Evolutionary conservation across 2,113 vertebrate genomes (phyloP), one percentile per base, ranked within the genome.

Genomic region (Chauna torquata): DNA sequence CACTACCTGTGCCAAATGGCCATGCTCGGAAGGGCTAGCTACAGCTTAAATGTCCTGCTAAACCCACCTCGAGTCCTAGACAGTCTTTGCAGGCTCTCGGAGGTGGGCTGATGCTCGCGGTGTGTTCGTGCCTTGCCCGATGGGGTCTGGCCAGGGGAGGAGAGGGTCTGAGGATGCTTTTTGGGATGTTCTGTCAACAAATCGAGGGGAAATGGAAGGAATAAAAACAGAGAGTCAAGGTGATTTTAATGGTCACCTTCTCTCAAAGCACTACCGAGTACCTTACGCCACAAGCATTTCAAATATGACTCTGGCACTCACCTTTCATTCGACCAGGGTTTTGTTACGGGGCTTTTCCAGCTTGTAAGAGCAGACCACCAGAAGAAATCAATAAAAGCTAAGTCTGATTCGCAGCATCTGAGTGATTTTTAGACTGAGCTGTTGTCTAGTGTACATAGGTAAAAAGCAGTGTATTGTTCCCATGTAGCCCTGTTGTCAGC

Each of bases 81-180:
- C 7, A 2, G 30, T 22, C 61, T 55, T 71, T 59, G 14, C 8
- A 62, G 50, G 50, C 45, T 89, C 59, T 91, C 9, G 2, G 32
- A 38, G n/a, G 20, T 38, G 5, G n/a, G 23, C 13, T 76, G 47
- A 52, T 68, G 28, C 11, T n/a, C 7, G 8, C 58, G 17, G 12
- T 1, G 1, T 1, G 0, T 18, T 85, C 27, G 2, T 6, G 4
- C 49, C 32, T 68, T 64, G 1, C 23, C 15, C 6, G 28, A 30
- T 4, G 12, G 52, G 54, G 52, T 57, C 16, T 24, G 34, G 34
- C 23, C 10, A 34, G 10, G 24, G 36, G 30, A 84, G 7, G 7
- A 86, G 8, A 32, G 3, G 4, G 4, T 27, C 27, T 84, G 69
- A 70, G 16, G 9, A 20, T 55, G 23, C 24, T 69, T 88, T 81